Evolutionary conservation across 2,113 vertebrate species (phyloP).

Genomic region (Notarius quadriscutis): DNA sequence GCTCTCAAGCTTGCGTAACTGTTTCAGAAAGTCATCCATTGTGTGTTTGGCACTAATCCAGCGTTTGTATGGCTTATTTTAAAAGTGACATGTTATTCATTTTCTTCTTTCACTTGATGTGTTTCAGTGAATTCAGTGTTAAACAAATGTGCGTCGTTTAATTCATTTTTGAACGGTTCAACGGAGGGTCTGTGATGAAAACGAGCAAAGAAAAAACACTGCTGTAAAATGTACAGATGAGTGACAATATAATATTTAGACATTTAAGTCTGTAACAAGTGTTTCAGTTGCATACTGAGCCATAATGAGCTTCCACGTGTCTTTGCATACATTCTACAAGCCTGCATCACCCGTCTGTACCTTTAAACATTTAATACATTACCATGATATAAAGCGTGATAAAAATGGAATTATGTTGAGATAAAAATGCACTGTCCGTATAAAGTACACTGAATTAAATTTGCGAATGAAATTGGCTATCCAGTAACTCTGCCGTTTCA

Average conservation of each 20-base stretch:
- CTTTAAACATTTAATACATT: background rate
- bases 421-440: background rate
- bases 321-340: background rate
- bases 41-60: background rate
- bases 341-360: background rate
- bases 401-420: background rate
- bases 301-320: background rate
- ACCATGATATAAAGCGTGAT: background rate
- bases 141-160: background rate
- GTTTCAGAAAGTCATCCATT: background rate
- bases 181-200: background rate
- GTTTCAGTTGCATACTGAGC: background rate
- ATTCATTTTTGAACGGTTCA: background rate
- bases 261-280: background rate
- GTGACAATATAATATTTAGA: background rate
- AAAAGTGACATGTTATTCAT: background rate
- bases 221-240: background rate
- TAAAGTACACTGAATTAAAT: background rate
- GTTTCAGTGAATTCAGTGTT: background rate
- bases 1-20: background rate
- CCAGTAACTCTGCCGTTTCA: background rate
- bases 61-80: background rate
- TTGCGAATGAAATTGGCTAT: background rate
- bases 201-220: background rate
- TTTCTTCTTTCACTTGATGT: background rate